phyloP scores from a whole-genome alignment of 2,797 vertebrate species.

The Hydrophis major region DNA sequence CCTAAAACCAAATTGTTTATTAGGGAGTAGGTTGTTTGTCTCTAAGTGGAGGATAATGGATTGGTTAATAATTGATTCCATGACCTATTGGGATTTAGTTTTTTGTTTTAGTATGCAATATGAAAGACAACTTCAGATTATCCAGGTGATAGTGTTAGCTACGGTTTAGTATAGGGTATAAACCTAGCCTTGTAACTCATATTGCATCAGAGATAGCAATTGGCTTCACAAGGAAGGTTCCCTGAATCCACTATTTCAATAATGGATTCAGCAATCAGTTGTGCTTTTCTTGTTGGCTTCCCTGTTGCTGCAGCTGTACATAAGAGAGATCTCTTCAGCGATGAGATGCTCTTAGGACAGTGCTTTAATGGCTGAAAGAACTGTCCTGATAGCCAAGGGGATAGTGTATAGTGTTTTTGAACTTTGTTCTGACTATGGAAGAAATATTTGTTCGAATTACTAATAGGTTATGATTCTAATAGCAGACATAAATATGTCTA shows the following conservation, averaged over 20 bases:
- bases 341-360: background rate
- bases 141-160: background rate
- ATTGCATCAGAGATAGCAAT: conserved; percentile 2
- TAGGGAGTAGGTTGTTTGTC: too few relatives aligned
- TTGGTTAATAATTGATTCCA: too few relatives aligned
- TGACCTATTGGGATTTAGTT: background rate
- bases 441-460: conserved; percentile 4
- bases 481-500: background rate
- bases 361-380: background rate
- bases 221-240: conserved; percentile 36
- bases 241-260: conserved; percentile 28
- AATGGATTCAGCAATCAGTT: background rate
- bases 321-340: background rate
- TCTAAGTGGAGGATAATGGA: too few relatives aligned
- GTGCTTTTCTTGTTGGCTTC: conserved; percentile 28
- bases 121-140: background rate
- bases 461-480: conserved; percentile 13
- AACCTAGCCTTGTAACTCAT: background rate
- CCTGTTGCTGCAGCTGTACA: background rate
- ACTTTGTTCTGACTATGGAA: conserved; percentile 6
- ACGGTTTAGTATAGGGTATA: background rate
- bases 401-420: conserved; percentile 5
- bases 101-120: background rate
- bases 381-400: background rate
- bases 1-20: too few relatives aligned